phyloP scores from a whole-genome alignment of 2,113 vertebrate genomes.

The Syngnathus floridae region DNA sequence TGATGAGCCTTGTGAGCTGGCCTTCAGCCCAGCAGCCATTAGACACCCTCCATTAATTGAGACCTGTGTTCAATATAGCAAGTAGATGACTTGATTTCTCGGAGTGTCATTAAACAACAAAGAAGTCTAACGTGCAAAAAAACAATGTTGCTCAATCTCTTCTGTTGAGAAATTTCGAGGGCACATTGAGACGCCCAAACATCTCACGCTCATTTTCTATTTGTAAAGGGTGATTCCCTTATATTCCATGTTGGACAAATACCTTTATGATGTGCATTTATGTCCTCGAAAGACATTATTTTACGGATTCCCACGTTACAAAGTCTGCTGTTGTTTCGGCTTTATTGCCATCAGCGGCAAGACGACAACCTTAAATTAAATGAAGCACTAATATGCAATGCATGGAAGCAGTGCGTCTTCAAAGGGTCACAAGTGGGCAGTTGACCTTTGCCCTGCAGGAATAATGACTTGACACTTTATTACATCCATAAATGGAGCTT shows the following conservation, averaged over 20 bases:
- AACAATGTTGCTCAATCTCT: no score
- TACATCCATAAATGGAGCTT: slow-evolving; percentile 21
- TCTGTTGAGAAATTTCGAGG: background rate
- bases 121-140: background rate
- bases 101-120: background rate
- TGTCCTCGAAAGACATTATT: background rate
- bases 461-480: slow-evolving; percentile 27
- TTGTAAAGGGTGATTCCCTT: background rate
- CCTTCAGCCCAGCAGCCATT: slow-evolving; percentile 14
- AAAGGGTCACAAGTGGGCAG: background rate
- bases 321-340: slow-evolving; percentile 36
- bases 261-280: background rate
- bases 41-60: slow-evolving; percentile 5
- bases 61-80: background rate
- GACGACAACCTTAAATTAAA: slow-evolving; percentile 20
- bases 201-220: background rate
- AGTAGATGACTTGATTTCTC: background rate
- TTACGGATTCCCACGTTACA: slow-evolving; percentile 13
- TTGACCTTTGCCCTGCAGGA: slow-evolving; percentile 17
- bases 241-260: background rate
- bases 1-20: slow-evolving; percentile 20
- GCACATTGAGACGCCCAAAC: background rate
- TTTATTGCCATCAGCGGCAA: slow-evolving; percentile 32
- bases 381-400: slow-evolving; percentile 1
- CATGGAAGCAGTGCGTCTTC: slow-evolving; percentile 2